These are phyloP conservation scores for Entomobrya proxima DNA, from an alignment of 2,888 invertebrate genomes.

Conservation along the genomic window DNA sequence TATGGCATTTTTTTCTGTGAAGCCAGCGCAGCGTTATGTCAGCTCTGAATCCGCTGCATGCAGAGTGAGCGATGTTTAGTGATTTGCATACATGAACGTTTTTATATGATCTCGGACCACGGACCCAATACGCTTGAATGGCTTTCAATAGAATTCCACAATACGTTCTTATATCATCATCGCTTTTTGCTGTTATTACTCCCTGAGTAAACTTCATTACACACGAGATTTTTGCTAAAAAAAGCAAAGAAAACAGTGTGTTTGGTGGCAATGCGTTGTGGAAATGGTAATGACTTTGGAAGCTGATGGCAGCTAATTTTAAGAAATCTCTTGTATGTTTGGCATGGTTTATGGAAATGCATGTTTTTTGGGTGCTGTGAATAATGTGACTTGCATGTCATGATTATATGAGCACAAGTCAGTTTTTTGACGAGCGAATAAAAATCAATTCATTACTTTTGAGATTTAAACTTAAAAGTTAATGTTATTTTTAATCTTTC, in stretches of 20 bases:
- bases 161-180: no score
- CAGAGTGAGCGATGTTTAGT: background rate
- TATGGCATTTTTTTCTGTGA: no score
- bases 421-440: no score
- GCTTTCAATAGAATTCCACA: conserved; percentile 43
- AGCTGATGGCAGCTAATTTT: conserved; percentile 41
- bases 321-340: background rate
- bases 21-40: no score
- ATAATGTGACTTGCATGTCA: no score
- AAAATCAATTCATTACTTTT: no score
- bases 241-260: background rate
- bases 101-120: conserved; percentile 23
- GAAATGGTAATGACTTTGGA: background rate
- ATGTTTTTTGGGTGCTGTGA: no score
- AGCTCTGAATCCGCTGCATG: no score
- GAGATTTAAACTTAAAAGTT: no score
- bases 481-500: no score
- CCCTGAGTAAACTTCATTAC: background rate
- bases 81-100: conserved; percentile 40
- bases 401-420: no score
- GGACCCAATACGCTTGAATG: conserved; percentile 17
- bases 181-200: background rate
- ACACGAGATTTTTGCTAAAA: background rate
- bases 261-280: background rate
- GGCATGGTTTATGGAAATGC: no score